Base-by-base conservation (phyloP, 2,113 vertebrate species). In the Centropus unirufus region DNA sequence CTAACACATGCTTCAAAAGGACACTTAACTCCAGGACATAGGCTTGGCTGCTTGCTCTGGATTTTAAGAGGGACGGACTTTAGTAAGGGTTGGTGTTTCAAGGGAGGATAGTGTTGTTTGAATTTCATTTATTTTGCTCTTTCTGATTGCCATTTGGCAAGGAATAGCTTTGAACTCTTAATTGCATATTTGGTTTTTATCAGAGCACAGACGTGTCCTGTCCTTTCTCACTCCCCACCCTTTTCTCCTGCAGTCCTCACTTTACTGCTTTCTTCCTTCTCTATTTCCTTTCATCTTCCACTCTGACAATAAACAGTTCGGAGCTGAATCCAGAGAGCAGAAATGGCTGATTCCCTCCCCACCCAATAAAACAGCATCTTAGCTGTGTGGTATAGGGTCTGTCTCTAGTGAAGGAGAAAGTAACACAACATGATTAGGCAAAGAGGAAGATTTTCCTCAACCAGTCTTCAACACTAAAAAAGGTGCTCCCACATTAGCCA, bases 251-350 rank as follows among this genome's bases (percentile, higher is more conserved):
- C 70, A 79, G 61, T 66, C 74, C 27, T 76, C 62, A 61, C 46
- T 95, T 97, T 91, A 92, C 83, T 95, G 74, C 91, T 79, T 95
- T 89, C 62, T 92, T 93, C 94, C 73, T 89, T 89, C 49, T 87
- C 18, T 63, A 46, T 88, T 66, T 92, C 86, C 90, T 96, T 95
- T 94, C 86, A 96, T 96, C 95, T 97, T 78, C 75, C 20, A 70
- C 15, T 8, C 79, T 74, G 75, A 96, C 40, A 92, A 75, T 97
- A 95, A 96, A 92, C 91, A 95, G 90, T 90, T 62, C 74, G 80
- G 72, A 90, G 44, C 8, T 84, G 77, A 95, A 95, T 93, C 70
- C 78, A 89, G 87, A 74, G 78, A 91, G 42, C 46, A 95, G 80
- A 92, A 92, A 87, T 1, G 8, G 29, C 57, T 32, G 57, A 86